phyloP scores from a whole-genome alignment of 2,888 invertebrate species.

The Neria commutata region DNA sequence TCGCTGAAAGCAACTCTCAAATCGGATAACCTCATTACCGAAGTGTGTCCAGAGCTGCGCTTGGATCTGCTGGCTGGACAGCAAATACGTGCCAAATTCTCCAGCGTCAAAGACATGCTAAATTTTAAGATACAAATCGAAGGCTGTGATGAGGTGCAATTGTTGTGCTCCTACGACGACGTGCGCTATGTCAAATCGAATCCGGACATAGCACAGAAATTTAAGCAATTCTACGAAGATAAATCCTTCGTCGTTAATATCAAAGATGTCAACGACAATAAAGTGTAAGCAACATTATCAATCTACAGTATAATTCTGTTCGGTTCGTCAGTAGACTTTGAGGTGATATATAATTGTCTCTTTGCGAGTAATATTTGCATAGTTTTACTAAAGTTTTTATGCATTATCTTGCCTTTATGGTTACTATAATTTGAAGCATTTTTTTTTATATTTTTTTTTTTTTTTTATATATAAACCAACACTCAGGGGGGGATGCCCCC shows the following conservation, averaged over 20 bases:
- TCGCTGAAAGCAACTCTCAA: constrained; percentile 50
- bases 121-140: constrained; percentile 58
- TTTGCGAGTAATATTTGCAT: neutral
- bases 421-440: no score
- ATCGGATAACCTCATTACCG: constrained; percentile 48
- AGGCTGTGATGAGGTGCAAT: constrained; percentile 52
- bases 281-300: constrained; percentile 51
- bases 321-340: neutral
- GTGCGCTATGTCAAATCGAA: constrained; percentile 57
- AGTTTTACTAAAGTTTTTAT: neutral
- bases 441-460: neutral
- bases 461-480: no score
- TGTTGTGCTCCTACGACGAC: constrained; percentile 58
- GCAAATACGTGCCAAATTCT: constrained; percentile 56
- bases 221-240: constrained; percentile 64
- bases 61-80: constrained; percentile 55
- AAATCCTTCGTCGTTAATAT: constrained; percentile 56
- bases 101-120: constrained; percentile 52
- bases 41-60: constrained; percentile 52
- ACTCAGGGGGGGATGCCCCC: no score
- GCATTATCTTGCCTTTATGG: neutral
- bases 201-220: constrained; percentile 55
- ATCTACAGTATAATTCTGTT: neutral
- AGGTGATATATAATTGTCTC: neutral
- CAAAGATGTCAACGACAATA: constrained; percentile 56